Percentiles rank a stretch among this genome's conserved stretches.
Evolutionary conservation across 2,888 invertebrate genomes (phyloP).

Genomic region (Agelastica alni): DNA sequence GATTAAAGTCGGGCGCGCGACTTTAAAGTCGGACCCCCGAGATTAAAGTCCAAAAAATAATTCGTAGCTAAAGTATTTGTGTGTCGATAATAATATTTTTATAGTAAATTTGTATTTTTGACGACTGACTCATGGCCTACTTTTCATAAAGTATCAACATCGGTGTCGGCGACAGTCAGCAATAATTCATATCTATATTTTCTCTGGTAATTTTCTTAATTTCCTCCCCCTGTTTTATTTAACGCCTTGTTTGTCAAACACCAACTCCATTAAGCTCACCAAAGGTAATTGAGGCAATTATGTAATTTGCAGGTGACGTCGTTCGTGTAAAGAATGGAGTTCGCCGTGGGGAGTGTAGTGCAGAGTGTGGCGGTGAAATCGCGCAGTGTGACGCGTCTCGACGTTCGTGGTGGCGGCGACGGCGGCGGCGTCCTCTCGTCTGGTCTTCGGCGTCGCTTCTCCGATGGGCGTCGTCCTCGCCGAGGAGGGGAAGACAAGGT

Average conservation of each 20-base stretch:
- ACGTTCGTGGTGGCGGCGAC: constrained; percentile 33
- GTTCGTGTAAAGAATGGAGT: constrained; percentile 18
- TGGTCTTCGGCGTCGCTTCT: too few relatives aligned
- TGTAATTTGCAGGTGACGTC: constrained; percentile 45
- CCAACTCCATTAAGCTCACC: constrained; percentile 28
- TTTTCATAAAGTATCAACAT: too few relatives aligned
- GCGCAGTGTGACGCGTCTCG: constrained; percentile 48
- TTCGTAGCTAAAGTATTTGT: too few relatives aligned
- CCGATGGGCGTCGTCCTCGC: constrained; percentile 37
- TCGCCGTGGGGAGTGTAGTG: constrained; percentile 37
- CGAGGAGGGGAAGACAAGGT: constrained; percentile 41
- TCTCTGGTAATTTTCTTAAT: too few relatives aligned
- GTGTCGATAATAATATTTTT: too few relatives aligned
- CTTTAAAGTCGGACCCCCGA: too few relatives aligned
- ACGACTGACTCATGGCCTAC: too few relatives aligned
- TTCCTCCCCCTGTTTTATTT: constrained; percentile 8
- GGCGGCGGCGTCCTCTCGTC: constrained; percentile 36
- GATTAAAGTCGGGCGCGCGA: too few relatives aligned
- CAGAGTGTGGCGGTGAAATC: constrained; percentile 41
- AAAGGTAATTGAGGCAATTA: constrained; percentile 35
- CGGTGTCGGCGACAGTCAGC: too few relatives aligned
- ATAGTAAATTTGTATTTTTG: too few relatives aligned
- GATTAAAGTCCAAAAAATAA: too few relatives aligned
- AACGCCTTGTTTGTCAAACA: constrained; percentile 30
- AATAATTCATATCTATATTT: too few relatives aligned